Percentiles rank a stretch among this genome's conserved stretches.
Conservation (phyloP, 2,113 vertebrate genomes). For the Oplegnathus fasciatus region DNA sequence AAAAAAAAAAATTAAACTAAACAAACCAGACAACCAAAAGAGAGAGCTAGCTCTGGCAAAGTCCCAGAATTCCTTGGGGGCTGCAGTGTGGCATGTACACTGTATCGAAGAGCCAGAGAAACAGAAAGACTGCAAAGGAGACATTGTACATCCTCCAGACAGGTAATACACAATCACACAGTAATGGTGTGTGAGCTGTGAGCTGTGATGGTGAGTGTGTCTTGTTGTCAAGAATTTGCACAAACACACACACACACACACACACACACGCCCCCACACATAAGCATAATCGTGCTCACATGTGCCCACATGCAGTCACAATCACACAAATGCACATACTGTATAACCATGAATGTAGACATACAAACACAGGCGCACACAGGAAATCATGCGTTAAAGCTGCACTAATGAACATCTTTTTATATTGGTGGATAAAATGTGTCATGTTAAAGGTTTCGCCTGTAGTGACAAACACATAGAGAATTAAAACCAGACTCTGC, state of each 20-base stretch:
- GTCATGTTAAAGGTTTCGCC: background rate
- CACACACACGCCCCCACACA: background rate
- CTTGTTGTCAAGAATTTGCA: conserved; percentile 15
- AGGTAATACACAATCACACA: conserved; percentile 22
- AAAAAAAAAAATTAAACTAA: background rate
- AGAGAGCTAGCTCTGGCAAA: conserved; percentile 36
- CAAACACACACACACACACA: background rate
- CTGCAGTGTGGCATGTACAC: conserved; percentile 37
- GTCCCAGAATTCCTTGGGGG: conserved; percentile 17
- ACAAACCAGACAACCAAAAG: background rate
- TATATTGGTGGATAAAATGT: background rate
- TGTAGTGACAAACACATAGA: background rate
- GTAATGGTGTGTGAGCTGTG: no score
- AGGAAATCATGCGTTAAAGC: background rate
- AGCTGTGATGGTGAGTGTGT: background rate
- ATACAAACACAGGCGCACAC: background rate
- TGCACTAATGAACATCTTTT: background rate
- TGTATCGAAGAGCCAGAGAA: background rate
- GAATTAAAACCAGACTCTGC: background rate
- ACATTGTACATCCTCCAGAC: conserved; percentile 14
- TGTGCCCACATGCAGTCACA: conserved; percentile 16
- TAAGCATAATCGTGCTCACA: conserved; percentile 9
- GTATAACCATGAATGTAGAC: background rate
- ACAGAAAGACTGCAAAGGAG: conserved; percentile 20
- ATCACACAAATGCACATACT: conserved; percentile 5